Percentiles rank a stretch among this genome's conserved stretches.
These are phyloP conservation scores for Thaleichthys pacificus DNA, from an alignment of 2,797 vertebrate species.

Conservation along the genomic window DNA sequence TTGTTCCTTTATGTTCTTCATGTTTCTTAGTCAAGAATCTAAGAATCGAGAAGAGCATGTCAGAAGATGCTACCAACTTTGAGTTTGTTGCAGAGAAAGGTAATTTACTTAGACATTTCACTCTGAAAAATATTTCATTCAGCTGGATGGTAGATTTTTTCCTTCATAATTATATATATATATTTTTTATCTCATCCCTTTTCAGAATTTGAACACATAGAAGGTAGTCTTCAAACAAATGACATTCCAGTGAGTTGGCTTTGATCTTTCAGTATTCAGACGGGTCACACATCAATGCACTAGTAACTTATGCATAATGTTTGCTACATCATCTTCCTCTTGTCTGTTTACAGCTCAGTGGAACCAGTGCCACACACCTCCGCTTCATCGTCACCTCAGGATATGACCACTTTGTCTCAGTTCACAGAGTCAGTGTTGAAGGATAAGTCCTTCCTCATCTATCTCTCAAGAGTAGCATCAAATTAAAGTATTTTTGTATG, in stretches of 20 bases:
- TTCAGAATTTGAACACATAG: conserved; percentile 83
- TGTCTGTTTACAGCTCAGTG: conserved; percentile 76
- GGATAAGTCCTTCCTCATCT: conserved; percentile 28
- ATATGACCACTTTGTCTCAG: conserved; percentile 91
- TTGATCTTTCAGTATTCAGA: not conserved
- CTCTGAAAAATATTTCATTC: not conserved
- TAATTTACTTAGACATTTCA: conserved; percentile 51
- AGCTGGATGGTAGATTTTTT: not conserved
- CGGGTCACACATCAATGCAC: not conserved
- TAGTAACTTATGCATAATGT: not conserved
- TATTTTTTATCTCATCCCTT: conserved; percentile 12
- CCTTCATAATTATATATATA: not conserved
- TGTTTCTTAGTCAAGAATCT: conserved; percentile 79
- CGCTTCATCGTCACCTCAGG: conserved; percentile 87
- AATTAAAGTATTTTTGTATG: not conserved
- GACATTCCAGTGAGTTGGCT: conserved; percentile 82
- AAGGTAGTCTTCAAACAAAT: conserved; percentile 87
- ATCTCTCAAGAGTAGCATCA: not conserved
- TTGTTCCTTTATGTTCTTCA: not conserved
- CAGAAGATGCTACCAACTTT: conserved; percentile 80
- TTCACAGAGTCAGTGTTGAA: conserved; percentile 78
- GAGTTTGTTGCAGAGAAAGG: conserved; percentile 84
- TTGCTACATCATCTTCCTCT: conserved; percentile 2
- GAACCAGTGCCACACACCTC: conserved; percentile 80
- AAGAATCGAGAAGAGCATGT: conserved; percentile 83